Base-by-base conservation (phyloP, 2,113 vertebrate species). In the Micronisus gabar region DNA sequence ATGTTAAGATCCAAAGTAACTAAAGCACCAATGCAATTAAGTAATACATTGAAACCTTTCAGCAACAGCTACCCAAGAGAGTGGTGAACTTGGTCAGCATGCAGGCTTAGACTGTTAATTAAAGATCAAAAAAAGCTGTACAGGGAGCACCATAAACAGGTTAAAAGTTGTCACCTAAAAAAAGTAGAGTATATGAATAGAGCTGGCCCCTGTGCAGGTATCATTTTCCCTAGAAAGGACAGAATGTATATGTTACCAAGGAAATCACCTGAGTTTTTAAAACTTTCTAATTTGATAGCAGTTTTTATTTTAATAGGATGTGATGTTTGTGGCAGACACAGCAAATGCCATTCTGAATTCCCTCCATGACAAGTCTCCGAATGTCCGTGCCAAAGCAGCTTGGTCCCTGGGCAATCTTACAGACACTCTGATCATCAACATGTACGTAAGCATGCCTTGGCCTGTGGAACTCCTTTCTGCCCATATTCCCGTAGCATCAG, bases 371-470 rank as follows among this genome's bases (percentile, higher is more conserved):
- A 98, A 98, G 48, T 99, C 99, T 68, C 98, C 98, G 10, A 99
- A 99, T 4, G 99, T 99, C 75, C 99, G 99, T 29, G 98, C 99
- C 93, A 99, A 99, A 92, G 99, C 99, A 61, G 99, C 99, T 41
- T 99, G 99, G 99, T 99, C 99, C 43, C 97, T 99, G 56, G 99
- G 99, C 92, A 99, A 99, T 95, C 98, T 99, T 41, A 99, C 99
- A 1, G 99, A 99, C 95, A 99, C 99, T 1, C 98, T 99, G 36
- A 99, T 99, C 79, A 98, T 99, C 93, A 99, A 99, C 97, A 99
- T 99, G 99, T 99, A 96, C 62, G 99, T 98, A 40, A 11, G 66
- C 10, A 11, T 1, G 1, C 5, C 52, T 26, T 13, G 41, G n/a
- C 47, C 72, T 2, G 3, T 5, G 3, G 56, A 8, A 4, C 40